Percentiles rank a stretch among this genome's conserved stretches.
Evolutionary conservation across 2,888 invertebrate genomes (phyloP).

Genomic region (Nipponacmea schrenckii): DNA sequence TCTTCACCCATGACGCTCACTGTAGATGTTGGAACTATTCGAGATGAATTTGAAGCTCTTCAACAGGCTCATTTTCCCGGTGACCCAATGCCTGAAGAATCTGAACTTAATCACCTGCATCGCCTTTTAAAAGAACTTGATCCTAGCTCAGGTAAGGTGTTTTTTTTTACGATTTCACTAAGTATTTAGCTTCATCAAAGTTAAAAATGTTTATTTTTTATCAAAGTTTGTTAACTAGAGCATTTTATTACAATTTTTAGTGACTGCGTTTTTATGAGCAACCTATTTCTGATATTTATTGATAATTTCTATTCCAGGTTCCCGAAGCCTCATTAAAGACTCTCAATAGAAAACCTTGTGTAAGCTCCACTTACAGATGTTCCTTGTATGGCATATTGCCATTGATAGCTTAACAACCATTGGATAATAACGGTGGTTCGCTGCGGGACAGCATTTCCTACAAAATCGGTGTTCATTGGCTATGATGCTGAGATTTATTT

Average conservation of each 20-base stretch:
- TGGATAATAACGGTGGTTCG: neutral
- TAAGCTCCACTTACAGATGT: slow-evolving; percentile 50
- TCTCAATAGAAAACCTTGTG: slow-evolving; percentile 54
- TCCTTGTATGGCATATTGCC: slow-evolving; percentile 62
- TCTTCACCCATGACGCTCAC: slow-evolving; percentile 18
- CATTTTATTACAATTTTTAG: no score
- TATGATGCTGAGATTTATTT: neutral
- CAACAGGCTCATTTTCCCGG: neutral
- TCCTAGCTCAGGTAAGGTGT: slow-evolving; percentile 48
- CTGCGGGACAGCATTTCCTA: neutral
- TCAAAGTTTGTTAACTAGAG: no score
- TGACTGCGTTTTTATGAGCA: no score
- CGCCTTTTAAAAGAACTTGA: slow-evolving; percentile 47
- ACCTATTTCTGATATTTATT: neutral
- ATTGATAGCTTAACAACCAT: slow-evolving; percentile 28
- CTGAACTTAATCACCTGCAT: slow-evolving; percentile 49
- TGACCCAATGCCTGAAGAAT: neutral
- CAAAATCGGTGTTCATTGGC: neutral
- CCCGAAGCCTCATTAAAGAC: slow-evolving; percentile 43
- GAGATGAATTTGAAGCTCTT: neutral
- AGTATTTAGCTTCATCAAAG: no score
- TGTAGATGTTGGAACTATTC: slow-evolving; percentile 12
- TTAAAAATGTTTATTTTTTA: no score
- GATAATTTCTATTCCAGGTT: slow-evolving; percentile 42
- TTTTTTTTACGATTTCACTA: neutral